These are phyloP conservation scores for Drosophila cardini DNA, from an alignment of 1,140 invertebrate genomes.

Conservation along the genomic window DNA sequence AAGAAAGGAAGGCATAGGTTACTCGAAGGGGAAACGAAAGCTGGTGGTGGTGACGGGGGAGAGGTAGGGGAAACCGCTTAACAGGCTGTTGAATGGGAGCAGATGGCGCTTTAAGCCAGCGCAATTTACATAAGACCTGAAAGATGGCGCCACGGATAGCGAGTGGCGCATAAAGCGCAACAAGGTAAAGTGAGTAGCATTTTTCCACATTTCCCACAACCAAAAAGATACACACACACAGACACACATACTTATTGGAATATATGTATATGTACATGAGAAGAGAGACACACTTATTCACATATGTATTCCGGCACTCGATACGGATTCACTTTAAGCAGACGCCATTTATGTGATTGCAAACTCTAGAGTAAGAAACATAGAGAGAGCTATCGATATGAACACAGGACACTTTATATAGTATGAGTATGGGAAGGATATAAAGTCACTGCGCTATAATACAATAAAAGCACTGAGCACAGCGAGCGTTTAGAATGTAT, in stretches of 20 bases:
- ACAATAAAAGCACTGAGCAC: slow-evolving; percentile 16
- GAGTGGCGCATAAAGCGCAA: slow-evolving; percentile 29
- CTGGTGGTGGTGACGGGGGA: neutral
- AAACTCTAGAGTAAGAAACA: slow-evolving; percentile 19
- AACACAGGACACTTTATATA: neutral
- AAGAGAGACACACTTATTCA: neutral
- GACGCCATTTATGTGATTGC: slow-evolving; percentile 50
- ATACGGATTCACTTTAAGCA: slow-evolving; percentile 37
- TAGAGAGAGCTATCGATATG: neutral
- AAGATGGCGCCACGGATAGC: slow-evolving; percentile 12
- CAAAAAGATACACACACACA: neutral
- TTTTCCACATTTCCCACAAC: neutral
- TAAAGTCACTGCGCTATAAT: slow-evolving; percentile 14
- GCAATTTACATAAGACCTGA: slow-evolving; percentile 48
- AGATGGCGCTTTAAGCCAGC: slow-evolving; percentile 37
- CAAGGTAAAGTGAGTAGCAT: slow-evolving; percentile 29
- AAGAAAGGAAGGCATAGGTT: neutral
- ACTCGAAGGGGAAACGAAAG: neutral
- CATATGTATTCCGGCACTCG: neutral
- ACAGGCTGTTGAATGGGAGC: slow-evolving; percentile 33
- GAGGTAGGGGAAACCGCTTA: neutral
- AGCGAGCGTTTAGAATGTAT: slow-evolving; percentile 9
- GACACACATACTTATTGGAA: neutral
- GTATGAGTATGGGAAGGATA: too few relatives aligned
- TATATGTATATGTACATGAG: neutral